These are phyloP conservation scores for Kradibia gibbosae DNA, from an alignment of 1,140 invertebrate species.

Conservation along the genomic window DNA sequence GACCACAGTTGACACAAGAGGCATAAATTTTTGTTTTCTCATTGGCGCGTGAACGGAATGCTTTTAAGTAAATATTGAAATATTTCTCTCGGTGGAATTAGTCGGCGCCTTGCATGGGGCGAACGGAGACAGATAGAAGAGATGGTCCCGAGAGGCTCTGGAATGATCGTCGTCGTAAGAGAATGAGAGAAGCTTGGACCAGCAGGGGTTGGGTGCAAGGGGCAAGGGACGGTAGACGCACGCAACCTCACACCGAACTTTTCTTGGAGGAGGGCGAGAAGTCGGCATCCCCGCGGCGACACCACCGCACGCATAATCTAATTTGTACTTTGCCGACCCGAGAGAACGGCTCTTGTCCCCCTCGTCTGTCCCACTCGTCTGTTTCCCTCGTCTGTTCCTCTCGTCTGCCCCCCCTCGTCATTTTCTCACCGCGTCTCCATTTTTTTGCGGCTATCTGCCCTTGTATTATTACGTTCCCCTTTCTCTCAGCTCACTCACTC, in stretches of 20 bases:
- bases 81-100: slow-evolving; percentile 53
- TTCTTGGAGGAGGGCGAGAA: background rate
- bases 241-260: too few species aligned
- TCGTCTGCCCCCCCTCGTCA: background rate
- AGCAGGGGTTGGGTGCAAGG: slow-evolving; percentile 7
- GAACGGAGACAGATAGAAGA: background rate
- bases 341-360: background rate
- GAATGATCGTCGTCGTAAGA: background rate
- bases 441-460: background rate
- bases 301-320: slow-evolving; percentile 53
- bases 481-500: too few species aligned
- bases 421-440: background rate
- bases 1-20: slow-evolving; percentile 4
- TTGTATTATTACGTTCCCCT: background rate
- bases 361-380: slow-evolving; percentile 1
- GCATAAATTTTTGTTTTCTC: slow-evolving; percentile 53
- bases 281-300: slow-evolving; percentile 51
- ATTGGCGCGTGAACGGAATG: slow-evolving; percentile 34
- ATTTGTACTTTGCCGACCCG: slow-evolving; percentile 53
- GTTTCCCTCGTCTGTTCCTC: slow-evolving; percentile 5
- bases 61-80: slow-evolving; percentile 58
- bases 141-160: background rate
- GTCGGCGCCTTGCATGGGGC: slow-evolving; percentile 24
- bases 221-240: background rate
- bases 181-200: background rate